Evolutionary conservation across 2,113 vertebrate species (phyloP).

Genomic region (Chroicocephalus ridibundus): DNA sequence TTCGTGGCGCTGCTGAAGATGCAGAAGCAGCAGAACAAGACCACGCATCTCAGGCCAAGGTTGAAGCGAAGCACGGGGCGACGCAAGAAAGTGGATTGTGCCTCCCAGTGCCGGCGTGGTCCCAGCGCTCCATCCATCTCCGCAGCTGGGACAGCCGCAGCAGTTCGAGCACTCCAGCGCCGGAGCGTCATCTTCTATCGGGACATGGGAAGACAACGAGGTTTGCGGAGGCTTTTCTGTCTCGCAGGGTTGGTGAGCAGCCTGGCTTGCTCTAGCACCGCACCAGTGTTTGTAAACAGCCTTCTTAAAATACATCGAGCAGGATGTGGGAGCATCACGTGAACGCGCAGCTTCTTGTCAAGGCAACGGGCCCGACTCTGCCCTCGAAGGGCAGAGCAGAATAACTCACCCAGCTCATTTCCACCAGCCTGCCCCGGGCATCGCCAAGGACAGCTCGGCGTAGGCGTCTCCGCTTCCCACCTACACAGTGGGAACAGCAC

Average conservation of each 20-base stretch:
- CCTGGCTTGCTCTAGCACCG: background rate
- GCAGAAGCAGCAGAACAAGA: background rate
- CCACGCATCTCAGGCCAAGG: fast-evolving
- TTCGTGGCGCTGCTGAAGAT: background rate
- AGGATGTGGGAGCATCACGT: conserved; percentile 4
- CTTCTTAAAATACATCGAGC: background rate
- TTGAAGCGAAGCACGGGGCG: fast-evolving
- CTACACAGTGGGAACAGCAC: background rate
- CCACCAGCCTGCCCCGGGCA: background rate
- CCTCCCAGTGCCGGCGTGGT: background rate
- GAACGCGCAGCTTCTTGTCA: background rate
- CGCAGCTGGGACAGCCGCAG: background rate
- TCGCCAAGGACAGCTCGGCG: background rate
- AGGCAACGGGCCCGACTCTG: background rate
- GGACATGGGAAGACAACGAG: fast-evolving
- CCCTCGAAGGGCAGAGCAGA: background rate
- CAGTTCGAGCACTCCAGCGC: background rate
- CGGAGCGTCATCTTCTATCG: background rate
- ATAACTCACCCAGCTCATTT: background rate
- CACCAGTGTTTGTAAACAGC: background rate
- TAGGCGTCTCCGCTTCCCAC: fast-evolving
- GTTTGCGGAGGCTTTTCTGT: background rate
- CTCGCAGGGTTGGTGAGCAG: background rate
- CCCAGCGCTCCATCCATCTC: background rate
- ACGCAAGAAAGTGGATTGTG: background rate